Conservation (phyloP, 37 sponge, comb jelly and placozoan genomes). For the Cliona cf. orientalis region DNA sequence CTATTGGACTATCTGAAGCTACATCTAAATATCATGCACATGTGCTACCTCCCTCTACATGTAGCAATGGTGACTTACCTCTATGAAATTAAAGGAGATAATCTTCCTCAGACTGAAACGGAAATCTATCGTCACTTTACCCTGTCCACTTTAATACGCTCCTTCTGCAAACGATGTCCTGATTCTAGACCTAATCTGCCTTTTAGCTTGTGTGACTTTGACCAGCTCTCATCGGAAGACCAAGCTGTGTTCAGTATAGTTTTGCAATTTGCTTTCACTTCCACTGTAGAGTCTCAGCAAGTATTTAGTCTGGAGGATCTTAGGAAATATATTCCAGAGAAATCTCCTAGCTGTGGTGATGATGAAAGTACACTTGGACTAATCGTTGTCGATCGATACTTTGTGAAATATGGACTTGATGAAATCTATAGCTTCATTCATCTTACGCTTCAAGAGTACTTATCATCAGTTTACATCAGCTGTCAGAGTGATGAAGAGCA, state of each 20-base stretch:
- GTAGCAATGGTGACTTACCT: slow-evolving; percentile 21
- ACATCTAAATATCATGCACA: slow-evolving; percentile 24
- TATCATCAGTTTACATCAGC: slow-evolving; percentile 19
- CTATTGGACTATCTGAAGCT: slow-evolving; percentile 5
- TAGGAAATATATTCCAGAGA: background rate
- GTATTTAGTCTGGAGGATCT: background rate
- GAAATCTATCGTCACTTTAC: slow-evolving; percentile 25
- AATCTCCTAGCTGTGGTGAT: background rate
- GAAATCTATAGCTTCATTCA: slow-evolving; percentile 23
- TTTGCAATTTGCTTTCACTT: slow-evolving; percentile 4
- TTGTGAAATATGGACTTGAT: background rate
- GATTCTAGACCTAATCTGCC: background rate
- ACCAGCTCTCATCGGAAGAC: background rate
- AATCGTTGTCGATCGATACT: background rate
- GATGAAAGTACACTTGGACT: slow-evolving; percentile 17
- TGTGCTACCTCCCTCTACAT: slow-evolving; percentile 43
- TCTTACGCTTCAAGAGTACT: slow-evolving; percentile 25
- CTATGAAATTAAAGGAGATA: background rate
- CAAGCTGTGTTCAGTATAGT: background rate
- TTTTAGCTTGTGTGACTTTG: background rate
- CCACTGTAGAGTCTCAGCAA: background rate
- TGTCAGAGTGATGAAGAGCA: slow-evolving; percentile 6
- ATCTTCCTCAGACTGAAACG: slow-evolving; percentile 28
- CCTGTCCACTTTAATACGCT: background rate
- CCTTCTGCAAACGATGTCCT: background rate